A percentile compares a stretch with the other conserved stretches of the same genome.
Evolutionary conservation across 2,888 invertebrate genomes (phyloP).

Genomic region (Micoletzkya japonica): DNA sequence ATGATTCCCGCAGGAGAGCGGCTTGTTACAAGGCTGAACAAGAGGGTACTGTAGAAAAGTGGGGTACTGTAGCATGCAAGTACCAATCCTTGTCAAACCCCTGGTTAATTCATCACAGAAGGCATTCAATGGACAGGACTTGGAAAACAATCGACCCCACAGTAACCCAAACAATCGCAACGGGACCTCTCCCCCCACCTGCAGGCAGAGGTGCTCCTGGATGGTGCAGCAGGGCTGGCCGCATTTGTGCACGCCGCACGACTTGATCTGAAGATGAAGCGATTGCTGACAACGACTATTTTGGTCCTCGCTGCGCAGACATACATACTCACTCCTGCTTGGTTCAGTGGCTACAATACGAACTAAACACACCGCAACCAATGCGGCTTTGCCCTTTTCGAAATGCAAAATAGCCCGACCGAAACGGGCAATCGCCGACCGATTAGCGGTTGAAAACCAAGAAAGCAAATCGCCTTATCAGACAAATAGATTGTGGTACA

Average conservation of each 20-base stretch:
- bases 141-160: background rate
- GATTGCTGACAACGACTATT: background rate
- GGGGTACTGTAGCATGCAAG: background rate
- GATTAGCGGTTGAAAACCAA: background rate
- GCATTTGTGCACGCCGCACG: constrained; percentile 77
- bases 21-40: constrained; percentile 71
- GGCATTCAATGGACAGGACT: background rate
- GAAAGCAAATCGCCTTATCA: background rate
- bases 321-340: no score
- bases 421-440: background rate
- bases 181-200: constrained; percentile 64
- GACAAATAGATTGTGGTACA: no score
- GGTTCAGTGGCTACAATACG: background rate
- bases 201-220: constrained; percentile 81
- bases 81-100: no score
- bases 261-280: constrained; percentile 54
- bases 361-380: background rate
- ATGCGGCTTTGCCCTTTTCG: no score
- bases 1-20: constrained; percentile 84
- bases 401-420: no score
- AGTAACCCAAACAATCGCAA: no score
- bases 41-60: background rate
- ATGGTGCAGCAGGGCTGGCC: constrained; percentile 85
- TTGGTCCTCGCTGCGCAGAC: no score
- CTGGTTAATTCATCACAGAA: no score